Evolutionary conservation across 2,888 invertebrate genomes (phyloP).

Genomic region (Dolomedes plantarius): DNA sequence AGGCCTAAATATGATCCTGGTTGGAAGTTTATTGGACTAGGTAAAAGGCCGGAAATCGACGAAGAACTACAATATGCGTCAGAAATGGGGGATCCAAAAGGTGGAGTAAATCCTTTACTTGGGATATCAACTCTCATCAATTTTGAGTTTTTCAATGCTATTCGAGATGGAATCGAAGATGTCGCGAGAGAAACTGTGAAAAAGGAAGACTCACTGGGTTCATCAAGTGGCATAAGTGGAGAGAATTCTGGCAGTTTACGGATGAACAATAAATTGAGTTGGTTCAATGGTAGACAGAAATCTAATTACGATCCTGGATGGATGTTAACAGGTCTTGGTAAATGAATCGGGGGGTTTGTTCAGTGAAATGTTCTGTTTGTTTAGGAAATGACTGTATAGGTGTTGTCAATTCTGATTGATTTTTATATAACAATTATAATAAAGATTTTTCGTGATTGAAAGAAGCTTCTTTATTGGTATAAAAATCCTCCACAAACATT

Average conservation of each 20-base stretch:
- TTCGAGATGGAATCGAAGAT: conserved; percentile 38
- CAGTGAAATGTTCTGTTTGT: not conserved
- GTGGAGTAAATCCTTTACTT: conserved; percentile 24
- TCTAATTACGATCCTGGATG: conserved; percentile 63
- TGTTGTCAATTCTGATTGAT: not conserved
- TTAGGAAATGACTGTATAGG: not conserved
- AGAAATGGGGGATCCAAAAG: not conserved
- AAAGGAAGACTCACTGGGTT: conserved; percentile 21
- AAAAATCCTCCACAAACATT: no score
- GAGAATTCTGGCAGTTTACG: not conserved
- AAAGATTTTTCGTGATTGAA: not conserved
- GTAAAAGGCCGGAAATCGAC: conserved; percentile 46
- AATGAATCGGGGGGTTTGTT: not conserved
- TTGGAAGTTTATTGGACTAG: conserved; percentile 66
- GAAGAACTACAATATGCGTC: conserved; percentile 10
- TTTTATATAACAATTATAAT: not conserved
- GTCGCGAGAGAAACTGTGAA: conserved; percentile 32
- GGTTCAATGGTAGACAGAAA: conserved; percentile 33
- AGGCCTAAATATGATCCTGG: conserved; percentile 67
- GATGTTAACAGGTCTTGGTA: conserved; percentile 67
- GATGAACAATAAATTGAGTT: not conserved
- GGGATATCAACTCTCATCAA: conserved; percentile 50
- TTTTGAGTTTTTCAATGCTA: conserved; percentile 58
- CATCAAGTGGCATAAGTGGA: conserved; percentile 10
- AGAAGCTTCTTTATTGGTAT: no score